Evolutionary conservation across 2,888 invertebrate genomes (phyloP).

Genomic region (Antheraea assamensis): DNA sequence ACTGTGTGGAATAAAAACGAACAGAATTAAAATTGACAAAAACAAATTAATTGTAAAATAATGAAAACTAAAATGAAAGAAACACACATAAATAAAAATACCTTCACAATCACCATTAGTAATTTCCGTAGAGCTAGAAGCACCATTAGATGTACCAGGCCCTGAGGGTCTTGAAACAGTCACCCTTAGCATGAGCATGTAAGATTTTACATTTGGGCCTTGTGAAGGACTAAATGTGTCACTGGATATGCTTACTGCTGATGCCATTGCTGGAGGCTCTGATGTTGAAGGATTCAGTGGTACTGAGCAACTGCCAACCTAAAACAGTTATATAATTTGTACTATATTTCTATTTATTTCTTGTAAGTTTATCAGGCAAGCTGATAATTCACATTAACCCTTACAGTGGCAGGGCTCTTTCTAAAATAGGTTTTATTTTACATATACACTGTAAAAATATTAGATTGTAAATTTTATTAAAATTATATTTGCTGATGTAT

Average conservation of each 20-base stretch:
- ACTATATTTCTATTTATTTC: neutral
- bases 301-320: constrained; percentile 88
- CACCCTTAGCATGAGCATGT: constrained; percentile 89
- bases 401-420: too few relatives aligned
- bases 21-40: too few relatives aligned
- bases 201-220: constrained; percentile 91
- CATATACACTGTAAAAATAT: too few relatives aligned
- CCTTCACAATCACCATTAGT: constrained; percentile 79
- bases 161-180: constrained; percentile 67
- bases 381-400: too few relatives aligned
- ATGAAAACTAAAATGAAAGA: neutral
- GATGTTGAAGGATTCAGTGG: constrained; percentile 87
- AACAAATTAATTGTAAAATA: neutral
- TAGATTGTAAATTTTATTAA: too few relatives aligned
- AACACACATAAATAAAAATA: constrained; percentile 35
- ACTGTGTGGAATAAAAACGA: too few relatives aligned
- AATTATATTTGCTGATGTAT: too few relatives aligned
- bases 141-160: constrained; percentile 47
- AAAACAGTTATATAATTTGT: constrained; percentile 12
- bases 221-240: constrained; percentile 91
- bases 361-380: too few relatives aligned
- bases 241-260: constrained; percentile 92
- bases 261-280: constrained; percentile 85
- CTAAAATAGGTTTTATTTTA: too few relatives aligned
- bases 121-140: constrained; percentile 70